A percentile compares a stretch with the other conserved stretches of the same genome.
Evolutionary conservation across 2,888 invertebrate genomes (phyloP).

Genomic region (Stenotaenia linearis): DNA sequence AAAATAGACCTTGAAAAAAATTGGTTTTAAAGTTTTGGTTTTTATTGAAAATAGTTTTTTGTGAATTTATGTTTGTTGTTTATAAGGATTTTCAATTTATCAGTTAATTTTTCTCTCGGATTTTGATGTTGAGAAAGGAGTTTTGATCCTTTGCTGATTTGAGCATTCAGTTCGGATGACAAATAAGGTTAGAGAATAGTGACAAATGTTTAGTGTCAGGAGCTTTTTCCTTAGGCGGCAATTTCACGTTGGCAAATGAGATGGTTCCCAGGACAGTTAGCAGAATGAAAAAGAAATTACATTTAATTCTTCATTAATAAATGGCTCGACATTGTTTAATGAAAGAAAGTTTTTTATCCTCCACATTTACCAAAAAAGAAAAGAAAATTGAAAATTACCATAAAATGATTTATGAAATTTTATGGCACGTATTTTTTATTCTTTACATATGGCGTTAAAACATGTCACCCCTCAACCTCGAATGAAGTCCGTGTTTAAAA

Average conservation of each 20-base stretch:
- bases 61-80: too few relatives aligned
- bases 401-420: neutral
- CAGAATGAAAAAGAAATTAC: slow-evolving; percentile 12
- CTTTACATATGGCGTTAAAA: neutral
- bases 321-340: slow-evolving; percentile 1
- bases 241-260: slow-evolving; percentile 15
- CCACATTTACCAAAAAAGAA: neutral
- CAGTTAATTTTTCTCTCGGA: neutral
- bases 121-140: slow-evolving; percentile 12
- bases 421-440: neutral
- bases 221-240: slow-evolving; percentile 15
- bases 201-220: slow-evolving; percentile 15
- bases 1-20: too few relatives aligned
- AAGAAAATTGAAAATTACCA: neutral
- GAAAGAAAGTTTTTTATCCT: neutral
- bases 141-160: neutral
- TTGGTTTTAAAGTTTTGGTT: too few relatives aligned
- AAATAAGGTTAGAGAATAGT: neutral
- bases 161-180: neutral
- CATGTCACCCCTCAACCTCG: neutral
- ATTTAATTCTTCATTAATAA: slow-evolving; percentile 19
- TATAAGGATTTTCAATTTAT: too few relatives aligned
- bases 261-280: neutral
- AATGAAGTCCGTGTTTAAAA: slow-evolving; percentile 1
- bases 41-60: too few relatives aligned